Conservation (phyloP, 2,113 vertebrate species). For the Astur gentilis region DNA sequence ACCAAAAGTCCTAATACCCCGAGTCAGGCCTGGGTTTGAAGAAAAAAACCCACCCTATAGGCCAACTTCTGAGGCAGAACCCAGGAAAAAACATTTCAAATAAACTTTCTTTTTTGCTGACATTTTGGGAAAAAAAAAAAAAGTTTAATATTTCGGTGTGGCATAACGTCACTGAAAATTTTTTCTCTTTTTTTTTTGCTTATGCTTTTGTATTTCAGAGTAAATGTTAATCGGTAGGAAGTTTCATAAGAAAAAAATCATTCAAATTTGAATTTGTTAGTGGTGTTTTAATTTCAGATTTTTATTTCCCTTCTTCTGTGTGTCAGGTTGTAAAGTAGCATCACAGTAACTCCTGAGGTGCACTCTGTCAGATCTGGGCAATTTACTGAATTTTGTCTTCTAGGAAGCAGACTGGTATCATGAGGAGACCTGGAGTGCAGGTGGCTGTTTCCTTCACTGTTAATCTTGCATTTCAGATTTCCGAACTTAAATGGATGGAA, state of each 20-base stretch:
- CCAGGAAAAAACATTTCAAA: not conserved
- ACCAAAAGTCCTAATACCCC: not conserved
- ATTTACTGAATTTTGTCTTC: conserved; percentile 87
- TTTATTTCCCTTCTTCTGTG: conserved; percentile 80
- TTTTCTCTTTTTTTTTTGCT: not conserved
- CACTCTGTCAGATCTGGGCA: conserved; percentile 83
- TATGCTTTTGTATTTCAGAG: conserved; percentile 35
- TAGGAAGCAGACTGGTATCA: conserved; percentile 83
- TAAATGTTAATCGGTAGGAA: conserved; percentile 51
- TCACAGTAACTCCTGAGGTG: conserved; percentile 84
- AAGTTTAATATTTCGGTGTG: not conserved
- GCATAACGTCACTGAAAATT: not conserved
- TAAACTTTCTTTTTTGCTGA: not conserved
- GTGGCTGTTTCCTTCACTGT: conserved; percentile 74
- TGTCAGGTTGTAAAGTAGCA: conserved; percentile 76
- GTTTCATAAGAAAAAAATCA: conserved; percentile 71
- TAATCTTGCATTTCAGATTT: conserved; percentile 74
- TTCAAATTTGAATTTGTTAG: conserved; percentile 77
- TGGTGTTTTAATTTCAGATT: conserved; percentile 80
- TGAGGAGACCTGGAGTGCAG: conserved; percentile 74
- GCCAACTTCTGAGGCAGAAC: not conserved
- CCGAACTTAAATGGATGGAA: conserved; percentile 37
- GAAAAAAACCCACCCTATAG: fast-evolving
- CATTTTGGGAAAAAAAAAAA: not conserved
- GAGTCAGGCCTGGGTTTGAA: not conserved